Base-by-base conservation (phyloP, 2,888 invertebrate genomes). In the Scaptodrosophila latifasciaeformis region DNA sequence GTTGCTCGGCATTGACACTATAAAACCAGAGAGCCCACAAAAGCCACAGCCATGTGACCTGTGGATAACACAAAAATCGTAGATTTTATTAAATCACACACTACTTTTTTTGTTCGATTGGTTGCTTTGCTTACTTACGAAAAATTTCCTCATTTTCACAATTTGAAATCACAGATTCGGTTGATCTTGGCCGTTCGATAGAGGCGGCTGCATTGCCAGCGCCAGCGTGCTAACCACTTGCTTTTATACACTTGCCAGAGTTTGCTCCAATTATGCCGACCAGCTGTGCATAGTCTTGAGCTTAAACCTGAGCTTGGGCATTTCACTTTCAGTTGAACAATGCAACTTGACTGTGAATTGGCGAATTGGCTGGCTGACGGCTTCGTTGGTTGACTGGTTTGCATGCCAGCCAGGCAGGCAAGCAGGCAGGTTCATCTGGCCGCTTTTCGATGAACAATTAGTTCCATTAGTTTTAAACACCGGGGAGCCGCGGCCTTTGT, bases 381-480 rank as follows among this genome's bases (percentile, higher is more conserved):
- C 13, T 13, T 1, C 37, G 9, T 37, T 17, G n/a, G 10, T 10
- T 30, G 10, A 40, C 34, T 39, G 47, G 48, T 62, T 39, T 44
- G 57, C 55, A 7, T 40, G 27, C 44, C 15, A 45, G 34, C 13
- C 34, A 2, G n/a, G n/a, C n/a, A n/a, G n/a, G n/a, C n/a, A n/a
- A n/a, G n/a, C n/a, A n/a, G n/a, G n/a, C 29, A 17, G 12, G 19
- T 17, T 18, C 12, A 37, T 6, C 44, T 79, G 80, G 72, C 79
- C 77, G 80, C 69, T 59, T 79, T 74, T 74, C 72, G 74, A 69
- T 48, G 40, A 51, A 72, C 72, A 74, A 74, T 74, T 79, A 74
- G 80, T 74, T 74, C 77, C 72, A 74, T 74, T 72, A 79, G 70
- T 76, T 76, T 66, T 54, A 13, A 13, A 13, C 15, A 15, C 35